Base-by-base conservation (phyloP, 92 coral and sea anemone species). In the Pocillopora grandis region DNA sequence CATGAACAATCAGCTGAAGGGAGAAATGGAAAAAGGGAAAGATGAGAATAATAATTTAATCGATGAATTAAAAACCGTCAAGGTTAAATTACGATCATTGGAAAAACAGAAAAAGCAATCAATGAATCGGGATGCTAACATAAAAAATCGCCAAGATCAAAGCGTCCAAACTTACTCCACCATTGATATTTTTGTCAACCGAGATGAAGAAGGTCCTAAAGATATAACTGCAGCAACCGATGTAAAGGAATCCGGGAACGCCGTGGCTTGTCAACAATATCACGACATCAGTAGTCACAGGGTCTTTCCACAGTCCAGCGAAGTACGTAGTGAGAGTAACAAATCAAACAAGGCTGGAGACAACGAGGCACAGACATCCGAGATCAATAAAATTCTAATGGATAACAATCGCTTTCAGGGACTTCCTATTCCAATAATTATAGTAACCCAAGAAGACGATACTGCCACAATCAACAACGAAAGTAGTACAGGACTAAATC, bases 21-120 rank as follows among this genome's bases (percentile, higher is more conserved):
- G 23, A 13, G 80, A 87, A 63, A 66, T 81, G 62, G 75, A 73
- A 64, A 81, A 66, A 62, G 31, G 75, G 82, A 87, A 78, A 80
- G 71, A 76, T 11, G 77, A 66, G 1, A 76, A 66, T 61, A 63
- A 17, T 31, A 77, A 77, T 60, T 63, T 77, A 61, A 60, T 57
- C 12, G 20, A 19, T 58, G 88, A 84, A 37, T 3, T 77, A 15
- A 65, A 87, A 62, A 62, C 59, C 61, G 59, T 69, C 80, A 87
- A 56, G 66, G 36, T 60, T 3, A 81, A 75, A 19, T 19, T 35
- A 42, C 66, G 35, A 62, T 61, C 72, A 69, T 5, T 60, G 82
- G 82, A 70, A 36, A 82, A 76, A 69, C 70, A 59, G 75, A 64
- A 37, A 67, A 48, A 12, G 20, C 35, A 23, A 18, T 59, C 52